Base-by-base conservation (phyloP, 2,797 vertebrate genomes). In the Spheniscus humboldti region DNA sequence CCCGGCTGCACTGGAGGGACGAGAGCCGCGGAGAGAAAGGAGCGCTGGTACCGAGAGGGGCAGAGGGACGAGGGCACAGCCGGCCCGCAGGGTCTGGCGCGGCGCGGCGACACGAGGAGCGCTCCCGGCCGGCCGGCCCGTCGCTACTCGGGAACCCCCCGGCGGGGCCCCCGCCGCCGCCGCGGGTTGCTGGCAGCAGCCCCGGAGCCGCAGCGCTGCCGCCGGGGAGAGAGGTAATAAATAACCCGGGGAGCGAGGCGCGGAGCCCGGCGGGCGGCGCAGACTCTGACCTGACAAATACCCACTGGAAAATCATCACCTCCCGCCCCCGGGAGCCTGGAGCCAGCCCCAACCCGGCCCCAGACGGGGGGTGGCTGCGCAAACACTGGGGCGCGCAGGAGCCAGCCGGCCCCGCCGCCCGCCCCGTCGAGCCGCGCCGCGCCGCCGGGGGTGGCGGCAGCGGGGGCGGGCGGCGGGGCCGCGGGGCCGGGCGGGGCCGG, bases 251-350 rank as follows among this genome's bases (percentile, higher is more conserved):
- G 99, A 99, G 97, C 95, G 98, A 98, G 98, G 98, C 98, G 98
- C 98, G 98, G 98, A 99, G 98, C 98, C 98, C 98, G 98, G 98
- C 98, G 98, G 98, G 98, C 98, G 98, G 98, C 98, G 98, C 98
- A 99, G 99, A 98, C 98, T 98, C 98, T 99, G 99, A 99, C 99
- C 99, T 98, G 98, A 99, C 99, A 99, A 99, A 98, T 99, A 99
- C 99, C 99, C 98, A 98, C 98, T 99, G 99, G 99, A 99, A 99
- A 99, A 98, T 98, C 98, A 99, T 98, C 98, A 98, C 98, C 98
- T 98, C 98, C 98, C 99, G 98, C 99, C 99, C 98, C 98, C 97
- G 64, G 98, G 98, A 95, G 99, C 98, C 98, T 98, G 98, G 98
- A 99, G 99, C 98, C 99, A 98, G 98, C 98, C 98, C 98, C 98